Evolutionary conservation across 2,113 vertebrate genomes (phyloP).

Genomic region (Excalfactoria chinensis): DNA sequence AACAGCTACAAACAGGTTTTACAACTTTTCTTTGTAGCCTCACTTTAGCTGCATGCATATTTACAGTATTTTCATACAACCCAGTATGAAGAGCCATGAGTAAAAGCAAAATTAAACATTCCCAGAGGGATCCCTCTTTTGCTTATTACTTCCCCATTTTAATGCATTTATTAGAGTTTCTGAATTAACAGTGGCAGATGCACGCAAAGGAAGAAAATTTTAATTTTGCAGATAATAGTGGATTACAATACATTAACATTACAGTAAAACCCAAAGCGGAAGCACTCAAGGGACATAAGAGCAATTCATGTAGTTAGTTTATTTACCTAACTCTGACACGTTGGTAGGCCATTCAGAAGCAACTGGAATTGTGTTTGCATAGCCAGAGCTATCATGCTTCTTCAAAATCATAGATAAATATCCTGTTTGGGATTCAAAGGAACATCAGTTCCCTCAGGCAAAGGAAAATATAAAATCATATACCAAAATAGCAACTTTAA

Average conservation of each 20-base stretch:
- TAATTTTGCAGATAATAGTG: conserved; percentile 65
- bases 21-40: not conserved
- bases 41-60: not conserved
- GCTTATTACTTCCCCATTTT: conserved; percentile 50
- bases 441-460: not conserved
- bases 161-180: conserved; percentile 60
- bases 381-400: not conserved
- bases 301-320: conserved; percentile 55
- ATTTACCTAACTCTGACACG: conserved; percentile 55
- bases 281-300: conserved; percentile 50
- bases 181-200: conserved; percentile 59
- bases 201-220: conserved; percentile 48
- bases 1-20: conserved; percentile 21
- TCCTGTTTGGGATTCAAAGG: not conserved
- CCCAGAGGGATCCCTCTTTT: conserved; percentile 44
- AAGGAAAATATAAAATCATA: conserved; percentile 1
- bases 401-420: not conserved
- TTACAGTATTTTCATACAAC: conserved; percentile 33
- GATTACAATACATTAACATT: conserved; percentile 57
- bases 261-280: conserved; percentile 43
- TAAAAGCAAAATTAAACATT: conserved; percentile 40
- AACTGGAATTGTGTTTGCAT: conserved; percentile 32
- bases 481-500: conserved; percentile 6
- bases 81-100: not conserved
- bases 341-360: conserved; percentile 4